phyloP scores from a whole-genome alignment of 2,888 invertebrate genomes.

The Opisthograptis luteolata region DNA sequence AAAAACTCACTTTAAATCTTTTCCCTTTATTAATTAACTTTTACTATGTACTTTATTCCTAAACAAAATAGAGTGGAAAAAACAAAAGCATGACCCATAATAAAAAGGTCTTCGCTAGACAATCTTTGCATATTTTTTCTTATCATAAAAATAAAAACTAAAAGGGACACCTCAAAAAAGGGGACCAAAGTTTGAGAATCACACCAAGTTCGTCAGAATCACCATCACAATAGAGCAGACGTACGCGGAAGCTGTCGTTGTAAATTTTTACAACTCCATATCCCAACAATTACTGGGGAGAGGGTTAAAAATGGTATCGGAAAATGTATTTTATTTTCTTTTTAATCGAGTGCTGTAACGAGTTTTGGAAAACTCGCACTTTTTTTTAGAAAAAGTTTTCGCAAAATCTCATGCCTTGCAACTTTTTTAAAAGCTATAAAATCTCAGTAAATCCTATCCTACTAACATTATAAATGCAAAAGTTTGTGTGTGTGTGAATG shows the following conservation, averaged over 20 bases:
- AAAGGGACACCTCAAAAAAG: not conserved
- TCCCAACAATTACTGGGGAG: conserved; percentile 48
- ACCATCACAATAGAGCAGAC: conserved; percentile 73
- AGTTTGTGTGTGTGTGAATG: too few relatives aligned
- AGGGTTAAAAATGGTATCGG: conserved; percentile 50
- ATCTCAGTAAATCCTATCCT: too few relatives aligned
- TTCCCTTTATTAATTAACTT: too few relatives aligned
- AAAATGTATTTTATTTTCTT: conserved; percentile 2
- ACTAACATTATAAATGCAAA: too few relatives aligned
- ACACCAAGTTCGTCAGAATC: conserved; percentile 51
- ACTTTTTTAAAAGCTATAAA: too few relatives aligned
- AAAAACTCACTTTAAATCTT: too few relatives aligned
- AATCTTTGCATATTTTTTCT: too few relatives aligned
- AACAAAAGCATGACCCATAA: too few relatives aligned
- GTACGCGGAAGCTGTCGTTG: conserved; percentile 70
- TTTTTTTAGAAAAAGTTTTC: not conserved
- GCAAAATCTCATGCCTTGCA: too few relatives aligned
- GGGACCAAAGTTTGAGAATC: conserved; percentile 54
- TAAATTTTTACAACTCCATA: conserved; percentile 78
- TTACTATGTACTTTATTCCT: too few relatives aligned
- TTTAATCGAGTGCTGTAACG: not conserved
- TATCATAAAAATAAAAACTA: not conserved
- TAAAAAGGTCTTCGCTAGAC: too few relatives aligned
- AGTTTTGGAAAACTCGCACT: not conserved
- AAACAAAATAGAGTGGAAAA: too few relatives aligned